Percentiles rank a stretch among this genome's conserved stretches.
These are phyloP conservation scores for Sinhomidia bicolor DNA, from an alignment of 2,888 invertebrate species.

Conservation along the genomic window DNA sequence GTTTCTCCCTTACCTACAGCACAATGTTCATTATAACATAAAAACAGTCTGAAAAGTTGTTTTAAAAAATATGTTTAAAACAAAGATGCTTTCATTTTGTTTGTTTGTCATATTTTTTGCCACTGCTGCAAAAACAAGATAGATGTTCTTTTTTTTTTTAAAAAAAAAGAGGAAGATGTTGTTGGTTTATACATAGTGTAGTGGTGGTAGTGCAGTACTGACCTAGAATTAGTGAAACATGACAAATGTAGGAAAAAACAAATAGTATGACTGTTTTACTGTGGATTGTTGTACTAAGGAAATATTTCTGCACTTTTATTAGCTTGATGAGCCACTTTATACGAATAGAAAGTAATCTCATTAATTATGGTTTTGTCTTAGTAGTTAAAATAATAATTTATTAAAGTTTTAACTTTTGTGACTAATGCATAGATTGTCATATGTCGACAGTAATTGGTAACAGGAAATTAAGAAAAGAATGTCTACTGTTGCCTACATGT, in stretches of 20 bases:
- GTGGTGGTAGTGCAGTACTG: no score
- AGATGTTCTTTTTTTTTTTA: no score
- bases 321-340: background rate
- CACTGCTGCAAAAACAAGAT: no score
- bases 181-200: no score
- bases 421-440: no score
- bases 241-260: conserved; percentile 27
- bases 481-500: no score
- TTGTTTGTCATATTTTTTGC: background rate
- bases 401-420: no score
- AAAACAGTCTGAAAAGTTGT: no score
- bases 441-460: no score
- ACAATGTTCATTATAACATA: no score
- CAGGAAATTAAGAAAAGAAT: no score
- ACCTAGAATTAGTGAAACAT: conserved; percentile 63
- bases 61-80: background rate
- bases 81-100: background rate
- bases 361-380: background rate
- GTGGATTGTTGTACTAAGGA: background rate
- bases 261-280: background rate
- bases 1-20: no score
- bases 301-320: conserved; percentile 17
- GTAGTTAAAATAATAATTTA: background rate
- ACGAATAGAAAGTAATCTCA: background rate
- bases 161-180: background rate